Evolutionary conservation across 2,888 invertebrate species (phyloP).

Genomic region (Coecobrya sp.): DNA sequence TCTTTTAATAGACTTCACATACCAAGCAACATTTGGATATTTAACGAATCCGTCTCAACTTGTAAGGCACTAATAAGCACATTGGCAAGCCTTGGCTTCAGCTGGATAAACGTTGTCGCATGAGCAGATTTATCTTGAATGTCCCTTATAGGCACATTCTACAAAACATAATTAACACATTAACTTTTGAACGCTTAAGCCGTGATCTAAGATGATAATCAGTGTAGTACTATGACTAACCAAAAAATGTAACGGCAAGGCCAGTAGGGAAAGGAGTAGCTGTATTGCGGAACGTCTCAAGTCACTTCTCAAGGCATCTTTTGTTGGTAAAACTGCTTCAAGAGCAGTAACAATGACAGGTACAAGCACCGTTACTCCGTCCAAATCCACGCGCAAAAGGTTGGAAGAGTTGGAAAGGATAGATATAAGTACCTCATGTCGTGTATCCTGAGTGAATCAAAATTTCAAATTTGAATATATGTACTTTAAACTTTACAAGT

Average conservation of each 20-base stretch:
- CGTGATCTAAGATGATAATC: too few species aligned
- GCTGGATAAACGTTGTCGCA: conserved; percentile 90
- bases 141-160: conserved; percentile 88
- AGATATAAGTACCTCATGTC: conserved; percentile 93
- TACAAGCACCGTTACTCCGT: conserved; percentile 96
- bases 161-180: conserved; percentile 76
- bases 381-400: conserved; percentile 96
- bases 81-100: conserved; percentile 93
- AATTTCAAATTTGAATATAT: too few species aligned
- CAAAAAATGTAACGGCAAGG: conserved; percentile 97
- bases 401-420: conserved; percentile 95
- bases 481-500: too few species aligned
- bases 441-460: conserved; percentile 87
- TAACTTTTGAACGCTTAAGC: too few species aligned
- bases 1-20: conserved; percentile 76
- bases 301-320: conserved; percentile 93
- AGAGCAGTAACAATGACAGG: conserved; percentile 96
- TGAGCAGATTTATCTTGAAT: conserved; percentile 84
- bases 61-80: conserved; percentile 94
- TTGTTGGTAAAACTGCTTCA: conserved; percentile 96
- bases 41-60: conserved; percentile 94
- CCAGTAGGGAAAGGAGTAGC: conserved; percentile 95
- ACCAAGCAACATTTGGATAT: conserved; percentile 95
- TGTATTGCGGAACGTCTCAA: conserved; percentile 97
- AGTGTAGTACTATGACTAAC: too few species aligned